Evolutionary conservation across 2,113 vertebrate genomes (phyloP), one percentile per base, ranked within the genome.

Genomic region (Megatriorchis doriae): DNA sequence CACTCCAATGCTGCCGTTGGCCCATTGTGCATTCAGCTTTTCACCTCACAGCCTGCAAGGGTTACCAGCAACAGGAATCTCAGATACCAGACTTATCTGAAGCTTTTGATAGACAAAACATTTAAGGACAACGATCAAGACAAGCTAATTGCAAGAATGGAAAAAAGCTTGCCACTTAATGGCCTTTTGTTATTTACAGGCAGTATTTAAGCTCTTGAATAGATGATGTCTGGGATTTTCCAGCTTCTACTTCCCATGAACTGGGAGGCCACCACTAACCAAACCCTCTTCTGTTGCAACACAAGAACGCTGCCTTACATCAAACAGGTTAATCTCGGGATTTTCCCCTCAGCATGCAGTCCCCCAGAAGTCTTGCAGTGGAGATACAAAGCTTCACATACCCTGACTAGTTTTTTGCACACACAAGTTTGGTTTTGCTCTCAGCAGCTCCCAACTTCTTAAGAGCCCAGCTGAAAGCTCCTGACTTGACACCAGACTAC

Each of bases 141-240:
- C 43, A 72, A 83, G 67, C 7, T 25, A 42, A 59, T 7, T 42
- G 82, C 56, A 90, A 38, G 23, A 90, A 82, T 36, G 34, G 85
- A 55, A 83, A 83, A 45, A 80, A 63, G n/a, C 48, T 45, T 75
- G 47, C 13, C 27, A 31, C 47, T 72, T 88, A 75, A 34, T 5
- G 8, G 52, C 71, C 65, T 80, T 81, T 52, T 62, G 59, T 62
- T 78, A 50, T 82, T 79, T 48, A 53, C 78, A 90, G 31, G 59
- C 63, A 73, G 36, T 47, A 87, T 68, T 81, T 91, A 70, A 85
- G 79, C 56, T 89, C 47, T 67, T 40, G 50, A 94, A 74, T 13
- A 93, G 70, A 81, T 17, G 10, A 77, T 29, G 32, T 87, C 65
- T 23, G 22, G 48, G 56, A 94, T 53, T 63, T 84, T 20, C 81